Evolutionary conservation across 2,113 vertebrate species (phyloP), one percentile per base, ranked within the genome.

Genomic region (Aleadryas rufinucha): DNA sequence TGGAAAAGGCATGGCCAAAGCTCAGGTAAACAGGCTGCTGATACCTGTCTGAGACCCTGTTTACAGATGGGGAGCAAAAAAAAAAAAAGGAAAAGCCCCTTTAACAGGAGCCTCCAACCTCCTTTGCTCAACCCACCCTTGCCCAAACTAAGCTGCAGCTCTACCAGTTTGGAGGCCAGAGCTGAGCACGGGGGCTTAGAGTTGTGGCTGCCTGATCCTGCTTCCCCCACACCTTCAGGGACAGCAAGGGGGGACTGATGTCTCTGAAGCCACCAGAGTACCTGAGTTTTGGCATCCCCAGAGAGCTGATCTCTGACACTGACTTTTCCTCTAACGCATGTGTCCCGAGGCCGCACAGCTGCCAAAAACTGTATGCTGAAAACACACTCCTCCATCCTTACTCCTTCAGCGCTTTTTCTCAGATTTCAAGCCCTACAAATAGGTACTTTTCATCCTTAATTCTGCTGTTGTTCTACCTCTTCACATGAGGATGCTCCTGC

Each of bases 131-230:
- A 52, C 10, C 8, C 5, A 1, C 41, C 27, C 56, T 66, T 84
- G 33, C 22, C 20, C 16, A 45, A 50, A 66, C 13, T 1, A 6
- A 80, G 49, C 41, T 52, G 30, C 19, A 47, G 23, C 31, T 53
- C 35, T n/a, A 19, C 28, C 24, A 53, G 12, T 2, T 47, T 47
- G 42, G 56, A 86, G 18, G 7, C 44, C 26, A 23, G 45, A 74
- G 30, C 2, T 35, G 15, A 26, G 17, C 6, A 24, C 1, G 0
- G 22, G 41, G 26, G 1, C 3, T 56, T 56, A 30, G 28, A 54
- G 21, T 7, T 50, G 77, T 24, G 44, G 22, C 16, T 87, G 26
- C 24, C 49, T 52, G 56, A 18, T 28, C 33, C 45, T 0, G 0
- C 24, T 89, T 28, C 2, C 16, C 19, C 44, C 22, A 64, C 41